Evolutionary conservation across 2,888 invertebrate genomes (phyloP), one percentile per base, ranked within the genome.

Genomic region (Epinotia nisella): DNA sequence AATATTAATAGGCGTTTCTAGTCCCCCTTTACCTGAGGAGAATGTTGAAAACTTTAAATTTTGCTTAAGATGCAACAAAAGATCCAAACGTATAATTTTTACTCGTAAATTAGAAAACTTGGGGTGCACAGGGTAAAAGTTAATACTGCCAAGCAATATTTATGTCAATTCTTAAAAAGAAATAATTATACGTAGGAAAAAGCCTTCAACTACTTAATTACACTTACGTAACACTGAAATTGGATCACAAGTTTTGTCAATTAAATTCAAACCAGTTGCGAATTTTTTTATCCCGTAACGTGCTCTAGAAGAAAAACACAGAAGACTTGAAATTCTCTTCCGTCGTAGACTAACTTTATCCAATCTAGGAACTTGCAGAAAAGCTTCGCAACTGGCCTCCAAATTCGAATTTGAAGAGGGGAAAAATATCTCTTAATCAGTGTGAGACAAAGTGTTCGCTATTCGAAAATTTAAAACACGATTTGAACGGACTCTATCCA

Each of bases 1-100:
- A 68, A 73, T 73, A 64, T 64, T 73, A 73, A 73, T 64, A 53
- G 59, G 11, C 41, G 64, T 73, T 73, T 73, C 69, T 51, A 58
- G 51, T 58, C 53, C 73, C 64, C 64, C 39, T 10, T 69, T 73
- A 69, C 73, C 68, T 73, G 68, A 62, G 59, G n/a, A 59, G 69
- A 68, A 69, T 64, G 19, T 45, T 35, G 24, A 73, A 56, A 53
- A 58, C n/a, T 59, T 49, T 55, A 56, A 56, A 56, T 41, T 41
- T 35, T 11, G 35, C 41, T 2, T 10, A 55, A 55, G 35, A 56
- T 66, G 66, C 55, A 21, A 61, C 19, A 29, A 65, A 55, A 21
- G 41, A n/a, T 56, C 39, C 39, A 39, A 56, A 19, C 21, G 66
- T 55, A 41, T 56, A 66, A 56, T 39, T 39, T 24, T 41, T 56